Base-by-base conservation (phyloP, 2,113 vertebrate species). In the Ailuropoda melanoleuca region DNA sequence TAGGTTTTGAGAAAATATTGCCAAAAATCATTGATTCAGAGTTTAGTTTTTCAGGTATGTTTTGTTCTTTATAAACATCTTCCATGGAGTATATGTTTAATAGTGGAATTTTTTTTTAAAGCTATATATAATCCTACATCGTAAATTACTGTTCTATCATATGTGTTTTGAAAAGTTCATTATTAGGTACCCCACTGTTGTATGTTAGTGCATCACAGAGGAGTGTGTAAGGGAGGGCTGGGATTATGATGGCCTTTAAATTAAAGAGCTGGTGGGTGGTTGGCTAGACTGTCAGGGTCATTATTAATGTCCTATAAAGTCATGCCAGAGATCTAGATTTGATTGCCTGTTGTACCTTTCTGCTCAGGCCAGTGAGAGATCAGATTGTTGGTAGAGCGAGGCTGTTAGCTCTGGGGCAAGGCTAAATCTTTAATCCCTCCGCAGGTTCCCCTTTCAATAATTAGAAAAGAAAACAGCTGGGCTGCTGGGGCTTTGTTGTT, bases 401-500 rank as follows among this genome's bases (percentile, higher is more conserved):
- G 5, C 53, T 87, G 21, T 88, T 98, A 92, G 68, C 55, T 72
- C n/a, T 93, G 87, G 90, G 74, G 21, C 29, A 70, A 92, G 88
- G 46, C 70, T 82, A 53, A 77, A 43, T 78, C 83, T 81, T 86
- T 94, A 94, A 77, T 88, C 82, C n/a, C 60, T 94, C 34, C 13
- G 43, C 8, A 82, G 11, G 39, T 55, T 90, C 43, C 21, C 23
- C 6, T 55, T 92, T 92, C 37, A 87, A 4, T 93, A 93, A 95
- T 83, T 93, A 84, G 96, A 78, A 97, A 93, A 87, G 87, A 84
- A 93, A 81, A 84, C 15, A 60, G 70, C 13, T 94, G 64, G 24
- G 48, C 26, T 95, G 23, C 72, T 84, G n/a, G 46, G 15, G 15
- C 46, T 97, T 95, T 94, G 78, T 29, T 91, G 31, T 93, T 94